Evolutionary conservation across 2,888 invertebrate species (phyloP).

Genomic region (Alitta virens): DNA sequence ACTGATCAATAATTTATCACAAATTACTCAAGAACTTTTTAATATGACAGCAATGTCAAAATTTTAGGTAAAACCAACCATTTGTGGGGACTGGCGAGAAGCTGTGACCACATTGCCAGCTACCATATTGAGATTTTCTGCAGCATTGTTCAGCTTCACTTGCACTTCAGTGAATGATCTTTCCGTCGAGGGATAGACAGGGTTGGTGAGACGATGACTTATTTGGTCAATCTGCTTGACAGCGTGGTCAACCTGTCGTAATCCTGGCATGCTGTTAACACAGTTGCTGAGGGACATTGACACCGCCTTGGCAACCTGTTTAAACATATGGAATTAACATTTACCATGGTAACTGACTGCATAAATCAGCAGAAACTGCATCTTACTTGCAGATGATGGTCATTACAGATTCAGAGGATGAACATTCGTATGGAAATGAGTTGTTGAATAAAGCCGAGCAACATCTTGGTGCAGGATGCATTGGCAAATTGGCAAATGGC

Average conservation of each 20-base stretch:
- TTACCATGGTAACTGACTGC: background rate
- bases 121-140: conserved; percentile 79
- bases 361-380: background rate
- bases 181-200: conserved; percentile 67
- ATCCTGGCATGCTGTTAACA: conserved; percentile 86
- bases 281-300: conserved; percentile 66
- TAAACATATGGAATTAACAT: conserved; percentile 8
- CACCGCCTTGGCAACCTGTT: conserved; percentile 59
- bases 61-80: too few species aligned
- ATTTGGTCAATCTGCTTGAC: conserved; percentile 70
- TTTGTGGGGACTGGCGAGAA: conserved; percentile 65
- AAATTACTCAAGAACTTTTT: too few species aligned
- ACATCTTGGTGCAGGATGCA: too few species aligned
- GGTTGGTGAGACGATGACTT: conserved; percentile 59
- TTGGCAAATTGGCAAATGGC: too few species aligned
- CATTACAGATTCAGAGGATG: too few species aligned
- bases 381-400: too few species aligned
- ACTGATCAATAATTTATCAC: too few species aligned
- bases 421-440: too few species aligned
- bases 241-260: conserved; percentile 88
- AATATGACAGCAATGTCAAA: too few species aligned
- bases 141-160: conserved; percentile 79
- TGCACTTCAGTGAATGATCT: conserved; percentile 68
- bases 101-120: conserved; percentile 80
- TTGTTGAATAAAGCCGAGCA: too few species aligned